Percentiles rank a stretch among this genome's conserved stretches.
Evolutionary conservation across 2,797 vertebrate genomes (phyloP).

Genomic region (Acanthurus lineatus): DNA sequence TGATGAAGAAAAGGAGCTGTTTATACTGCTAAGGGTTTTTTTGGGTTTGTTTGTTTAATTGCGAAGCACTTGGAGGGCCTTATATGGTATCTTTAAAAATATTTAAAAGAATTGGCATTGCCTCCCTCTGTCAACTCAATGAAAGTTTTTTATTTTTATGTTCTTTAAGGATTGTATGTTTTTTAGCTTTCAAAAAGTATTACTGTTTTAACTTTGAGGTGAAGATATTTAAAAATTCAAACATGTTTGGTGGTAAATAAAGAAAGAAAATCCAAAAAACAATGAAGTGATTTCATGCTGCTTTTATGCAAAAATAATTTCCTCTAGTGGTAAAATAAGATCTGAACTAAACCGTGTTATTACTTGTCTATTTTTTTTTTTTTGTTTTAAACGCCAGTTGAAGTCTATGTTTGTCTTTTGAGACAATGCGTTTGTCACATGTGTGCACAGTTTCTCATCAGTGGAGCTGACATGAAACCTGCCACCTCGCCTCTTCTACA

Average conservation of each 20-base stretch:
- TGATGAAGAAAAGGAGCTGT: background rate
- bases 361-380: background rate
- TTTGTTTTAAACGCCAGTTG: background rate
- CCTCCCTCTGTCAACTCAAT: no score
- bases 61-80: no score
- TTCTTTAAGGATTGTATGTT: no score
- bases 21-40: background rate
- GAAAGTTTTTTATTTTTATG: no score
- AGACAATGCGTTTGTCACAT: background rate
- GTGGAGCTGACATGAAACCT: constrained; percentile 31
- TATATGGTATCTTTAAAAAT: no score
- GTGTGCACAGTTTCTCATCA: constrained; percentile 1
- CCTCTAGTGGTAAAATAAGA: background rate
- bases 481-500: constrained; percentile 38
- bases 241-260: no score
- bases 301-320: background rate
- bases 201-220: no score
- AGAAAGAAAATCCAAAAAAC: no score
- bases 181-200: no score
- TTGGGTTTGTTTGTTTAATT: no score
- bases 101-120: no score
- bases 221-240: no score
- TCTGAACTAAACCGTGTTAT: background rate
- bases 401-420: background rate
- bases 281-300: background rate